A percentile compares a stretch with the other conserved stretches of the same genome.
phyloP scores from a whole-genome alignment of 2,113 vertebrate genomes.

The Pseudois nayaur region DNA sequence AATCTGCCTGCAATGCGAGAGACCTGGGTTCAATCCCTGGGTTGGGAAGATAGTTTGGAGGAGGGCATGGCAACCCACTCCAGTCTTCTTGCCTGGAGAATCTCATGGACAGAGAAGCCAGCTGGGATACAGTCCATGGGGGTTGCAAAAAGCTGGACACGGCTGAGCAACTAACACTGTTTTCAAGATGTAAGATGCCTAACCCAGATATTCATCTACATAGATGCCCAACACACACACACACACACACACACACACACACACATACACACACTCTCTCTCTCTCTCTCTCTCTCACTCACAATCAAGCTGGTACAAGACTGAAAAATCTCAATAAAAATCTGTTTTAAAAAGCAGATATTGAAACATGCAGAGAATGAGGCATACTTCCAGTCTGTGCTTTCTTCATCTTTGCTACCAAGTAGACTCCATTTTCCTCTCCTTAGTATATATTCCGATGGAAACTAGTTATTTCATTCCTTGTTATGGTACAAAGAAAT shows the following conservation, averaged over 20 bases:
- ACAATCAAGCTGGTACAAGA: not conserved
- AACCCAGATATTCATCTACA: not conserved
- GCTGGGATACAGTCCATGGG: not conserved
- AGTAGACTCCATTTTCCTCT: not conserved
- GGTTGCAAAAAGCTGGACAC: not conserved
- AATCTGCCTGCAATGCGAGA: not conserved
- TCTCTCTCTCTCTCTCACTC: not conserved
- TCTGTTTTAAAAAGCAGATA: not conserved
- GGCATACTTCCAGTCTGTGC: not conserved
- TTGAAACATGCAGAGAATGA: not conserved
- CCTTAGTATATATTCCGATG: not conserved
- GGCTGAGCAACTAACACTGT: not conserved
- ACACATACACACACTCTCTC: not conserved
- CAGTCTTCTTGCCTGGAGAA: not conserved
- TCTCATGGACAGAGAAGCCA: not conserved
- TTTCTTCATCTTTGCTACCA: not conserved
- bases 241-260: not conserved
- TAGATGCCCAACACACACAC: not conserved
- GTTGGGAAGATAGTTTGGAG: not conserved
- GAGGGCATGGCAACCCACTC: not conserved
- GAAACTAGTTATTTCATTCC: not conserved
- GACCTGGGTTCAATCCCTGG: not conserved
- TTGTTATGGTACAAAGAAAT: not conserved
- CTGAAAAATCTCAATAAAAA: not conserved
- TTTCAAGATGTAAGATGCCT: not conserved